Evolutionary conservation across 2,888 invertebrate genomes (phyloP).

Genomic region (Caenorhabditis drosophilae): DNA sequence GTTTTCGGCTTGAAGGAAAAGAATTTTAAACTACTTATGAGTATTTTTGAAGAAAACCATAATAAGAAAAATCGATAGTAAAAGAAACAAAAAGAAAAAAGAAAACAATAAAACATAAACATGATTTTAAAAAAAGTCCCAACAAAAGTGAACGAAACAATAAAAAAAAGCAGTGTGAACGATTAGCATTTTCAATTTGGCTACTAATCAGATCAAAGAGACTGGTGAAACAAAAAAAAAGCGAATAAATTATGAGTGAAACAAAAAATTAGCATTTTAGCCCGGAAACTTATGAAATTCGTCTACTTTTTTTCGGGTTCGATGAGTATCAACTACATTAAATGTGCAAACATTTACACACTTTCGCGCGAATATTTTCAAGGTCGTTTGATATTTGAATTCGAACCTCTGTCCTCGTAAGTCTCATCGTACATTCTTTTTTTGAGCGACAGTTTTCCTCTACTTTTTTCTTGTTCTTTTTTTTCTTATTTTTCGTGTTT

Average conservation of each 20-base stretch:
- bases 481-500: too few species aligned
- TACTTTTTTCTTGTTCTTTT: constrained; percentile 2
- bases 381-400: background rate
- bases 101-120: background rate
- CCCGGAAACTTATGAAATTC: background rate
- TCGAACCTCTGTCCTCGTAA: background rate
- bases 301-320: background rate
- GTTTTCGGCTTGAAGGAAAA: background rate
- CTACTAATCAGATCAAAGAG: too few species aligned
- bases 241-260: background rate
- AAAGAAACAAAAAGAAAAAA: background rate
- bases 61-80: background rate
- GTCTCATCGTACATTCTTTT: constrained; percentile 2
- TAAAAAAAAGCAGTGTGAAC: background rate
- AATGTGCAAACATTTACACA: constrained; percentile 8
- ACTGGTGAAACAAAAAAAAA: background rate
- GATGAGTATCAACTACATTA: background rate
- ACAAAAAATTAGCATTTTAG: background rate
- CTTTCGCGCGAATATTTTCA: background rate
- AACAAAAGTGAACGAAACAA: background rate
- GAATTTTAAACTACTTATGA: background rate
- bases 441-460: background rate
- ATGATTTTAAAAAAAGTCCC: background rate
- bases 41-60: background rate
- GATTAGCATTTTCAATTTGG: background rate